A percentile compares a stretch with the other conserved stretches of the same genome.
phyloP scores from a whole-genome alignment of 2,888 invertebrate species.

The Campoletis raptor region DNA sequence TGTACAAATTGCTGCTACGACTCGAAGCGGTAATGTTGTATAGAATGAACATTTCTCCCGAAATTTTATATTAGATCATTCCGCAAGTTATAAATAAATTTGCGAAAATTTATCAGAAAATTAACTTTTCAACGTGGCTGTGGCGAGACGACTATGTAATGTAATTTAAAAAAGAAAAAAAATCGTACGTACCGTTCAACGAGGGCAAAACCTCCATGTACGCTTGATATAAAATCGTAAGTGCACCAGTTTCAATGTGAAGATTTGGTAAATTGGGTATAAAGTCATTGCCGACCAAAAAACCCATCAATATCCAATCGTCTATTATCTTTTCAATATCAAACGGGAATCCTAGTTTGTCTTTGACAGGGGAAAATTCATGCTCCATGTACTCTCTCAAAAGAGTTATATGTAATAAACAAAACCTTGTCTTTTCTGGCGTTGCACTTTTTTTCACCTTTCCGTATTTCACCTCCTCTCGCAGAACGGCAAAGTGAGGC shows the following conservation, averaged over 20 bases:
- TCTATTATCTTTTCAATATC: constrained; percentile 97
- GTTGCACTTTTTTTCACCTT: constrained; percentile 88
- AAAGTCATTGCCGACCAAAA: constrained; percentile 99
- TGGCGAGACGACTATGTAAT: too few relatives aligned
- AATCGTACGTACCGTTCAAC: constrained; percentile 89
- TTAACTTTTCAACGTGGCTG: too few relatives aligned
- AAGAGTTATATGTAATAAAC: constrained; percentile 95
- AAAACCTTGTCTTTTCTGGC: constrained; percentile 97
- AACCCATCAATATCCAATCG: constrained; percentile 99
- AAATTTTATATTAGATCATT: constrained; percentile 29
- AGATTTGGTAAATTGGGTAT: constrained; percentile 98
- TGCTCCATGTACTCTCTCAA: constrained; percentile 96
- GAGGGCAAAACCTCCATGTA: constrained; percentile 95
- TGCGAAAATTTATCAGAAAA: too few relatives aligned
- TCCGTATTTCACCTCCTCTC: constrained; percentile 97
- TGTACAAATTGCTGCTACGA: not conserved
- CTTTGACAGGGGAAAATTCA: constrained; percentile 92
- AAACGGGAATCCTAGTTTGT: constrained; percentile 90
- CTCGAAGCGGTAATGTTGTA: too few relatives aligned
- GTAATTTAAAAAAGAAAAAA: too few relatives aligned
- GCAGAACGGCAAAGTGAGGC: constrained; percentile 96
- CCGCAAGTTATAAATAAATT: too few relatives aligned
- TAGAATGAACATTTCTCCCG: not conserved
- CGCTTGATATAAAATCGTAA: constrained; percentile 94
- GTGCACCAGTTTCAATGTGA: constrained; percentile 96